A percentile compares a stretch with the other conserved stretches of the same genome.
Evolutionary conservation across 2,113 vertebrate genomes (phyloP).

Genomic region (Lucifuga dentata): DNA sequence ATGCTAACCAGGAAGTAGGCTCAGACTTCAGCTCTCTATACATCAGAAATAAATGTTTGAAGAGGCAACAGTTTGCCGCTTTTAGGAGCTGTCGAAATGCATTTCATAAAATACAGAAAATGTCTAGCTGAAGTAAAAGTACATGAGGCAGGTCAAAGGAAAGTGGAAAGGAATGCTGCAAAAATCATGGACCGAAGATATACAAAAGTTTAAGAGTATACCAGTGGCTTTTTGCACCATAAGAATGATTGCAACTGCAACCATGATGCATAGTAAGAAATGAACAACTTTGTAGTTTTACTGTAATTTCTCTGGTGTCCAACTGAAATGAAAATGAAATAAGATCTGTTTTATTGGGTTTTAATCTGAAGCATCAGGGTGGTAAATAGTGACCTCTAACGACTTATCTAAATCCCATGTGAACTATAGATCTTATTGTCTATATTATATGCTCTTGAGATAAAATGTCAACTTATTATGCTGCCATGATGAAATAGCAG

Average conservation of each 20-base stretch:
- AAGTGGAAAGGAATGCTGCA: too few relatives aligned
- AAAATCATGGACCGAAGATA: too few relatives aligned
- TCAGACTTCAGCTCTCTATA: too few relatives aligned
- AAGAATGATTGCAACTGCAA: not conserved
- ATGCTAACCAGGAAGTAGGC: too few relatives aligned
- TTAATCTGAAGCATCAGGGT: conserved; percentile 8
- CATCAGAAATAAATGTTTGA: too few relatives aligned
- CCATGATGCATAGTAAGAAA: not conserved
- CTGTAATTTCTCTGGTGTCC: not conserved
- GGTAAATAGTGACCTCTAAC: conserved; percentile 17
- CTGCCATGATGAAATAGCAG: conserved; percentile 55
- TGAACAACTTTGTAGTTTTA: not conserved
- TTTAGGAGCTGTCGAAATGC: too few relatives aligned
- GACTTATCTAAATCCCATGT: not conserved
- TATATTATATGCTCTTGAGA: not conserved
- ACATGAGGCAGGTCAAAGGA: too few relatives aligned
- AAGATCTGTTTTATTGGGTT: conserved; percentile 6
- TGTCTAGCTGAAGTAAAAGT: too few relatives aligned
- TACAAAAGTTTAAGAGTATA: too few relatives aligned
- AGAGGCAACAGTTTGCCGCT: too few relatives aligned
- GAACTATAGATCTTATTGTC: not conserved
- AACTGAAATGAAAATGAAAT: conserved; percentile 16
- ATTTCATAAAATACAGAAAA: too few relatives aligned
- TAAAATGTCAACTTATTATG: conserved; percentile 39
- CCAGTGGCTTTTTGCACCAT: too few relatives aligned